Evolutionary conservation across 2,888 invertebrate species (phyloP), one percentile per base, ranked within the genome.

Genomic region (Eristalis intricaria): DNA sequence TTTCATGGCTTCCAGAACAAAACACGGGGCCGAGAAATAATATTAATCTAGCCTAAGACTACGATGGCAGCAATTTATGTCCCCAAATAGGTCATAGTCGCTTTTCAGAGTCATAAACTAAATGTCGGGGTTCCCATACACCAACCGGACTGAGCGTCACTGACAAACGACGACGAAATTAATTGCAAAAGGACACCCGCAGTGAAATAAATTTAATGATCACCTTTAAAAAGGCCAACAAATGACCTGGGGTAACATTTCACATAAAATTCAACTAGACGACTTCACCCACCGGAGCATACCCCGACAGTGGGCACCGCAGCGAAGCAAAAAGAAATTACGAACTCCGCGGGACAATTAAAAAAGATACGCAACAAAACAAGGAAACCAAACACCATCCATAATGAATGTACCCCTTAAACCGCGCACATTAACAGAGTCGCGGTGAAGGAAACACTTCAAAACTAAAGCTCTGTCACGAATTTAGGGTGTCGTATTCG

Each of bases 171-270:
- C 40, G 29, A 79, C 50, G 22, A 64, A 79, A 66, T 73, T 79
- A 79, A 79, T 71, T 79, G 79, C 60, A 79, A 73, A 71, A 35
- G 65, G 71, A 73, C 64, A 65, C 60, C 32, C 40, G 64, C 71
- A 79, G 32, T 65, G 43, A 73, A 79, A 79, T 73, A 65, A 79
- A 60, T 79, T 79, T 73, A 79, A 79, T 66, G 79, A 79, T 79
- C 71, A 79, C 71, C 71, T 79, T 73, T 60, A 66, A 61, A 69
- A 60, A 61, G 65, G n/a, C 70, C 56, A 71, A 40, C 70, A 78
- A 79, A 79, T 79, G 50, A 66, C 65, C 71, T 60, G 32, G 32
- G 40, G 65, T 71, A 65, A 70, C 71, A 78, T 64, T 70, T 70
- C 70, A 22, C 71, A 71, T 78, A 65, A 65, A 78, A 71, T 40